A percentile compares a stretch with the other conserved stretches of the same genome.
Evolutionary conservation across 2,888 invertebrate genomes (phyloP).

Genomic region (Cactoblastis cactorum): DNA sequence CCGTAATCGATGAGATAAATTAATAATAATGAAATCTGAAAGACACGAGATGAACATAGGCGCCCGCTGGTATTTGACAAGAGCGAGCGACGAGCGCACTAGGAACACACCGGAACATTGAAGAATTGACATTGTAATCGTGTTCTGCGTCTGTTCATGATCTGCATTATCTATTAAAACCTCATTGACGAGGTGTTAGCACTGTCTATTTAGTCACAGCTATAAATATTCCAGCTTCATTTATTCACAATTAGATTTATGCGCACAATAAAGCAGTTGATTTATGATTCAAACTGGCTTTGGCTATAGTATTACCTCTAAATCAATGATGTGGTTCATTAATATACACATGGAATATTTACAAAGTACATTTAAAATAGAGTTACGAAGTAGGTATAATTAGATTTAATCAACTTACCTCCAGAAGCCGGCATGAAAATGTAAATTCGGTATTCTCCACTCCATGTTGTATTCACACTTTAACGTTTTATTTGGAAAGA

Average conservation of each 20-base stretch:
- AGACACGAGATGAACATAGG: constrained; percentile 35
- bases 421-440: no score
- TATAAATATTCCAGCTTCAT: constrained; percentile 2
- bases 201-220: neutral
- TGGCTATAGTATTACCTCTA: neutral
- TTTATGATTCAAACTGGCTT: neutral
- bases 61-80: constrained; percentile 35
- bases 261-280: neutral
- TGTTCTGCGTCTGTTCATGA: constrained; percentile 6
- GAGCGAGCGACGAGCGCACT: constrained; percentile 17
- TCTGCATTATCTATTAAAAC: constrained; percentile 12
- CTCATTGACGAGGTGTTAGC: constrained; percentile 7
- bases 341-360: no score
- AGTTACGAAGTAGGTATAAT: no score
- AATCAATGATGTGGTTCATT: no score
- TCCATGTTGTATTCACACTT: no score
- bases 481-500: no score
- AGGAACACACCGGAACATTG: constrained; percentile 8
- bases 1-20: constrained; percentile 77
- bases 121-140: constrained; percentile 12
- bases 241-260: constrained; percentile 2
- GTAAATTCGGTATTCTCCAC: no score
- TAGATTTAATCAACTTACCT: no score
- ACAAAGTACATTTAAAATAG: no score
- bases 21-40: constrained; percentile 69